Evolutionary conservation across 2,888 invertebrate genomes (phyloP), one percentile per base, ranked within the genome.

Genomic region (Mimas tiliae): DNA sequence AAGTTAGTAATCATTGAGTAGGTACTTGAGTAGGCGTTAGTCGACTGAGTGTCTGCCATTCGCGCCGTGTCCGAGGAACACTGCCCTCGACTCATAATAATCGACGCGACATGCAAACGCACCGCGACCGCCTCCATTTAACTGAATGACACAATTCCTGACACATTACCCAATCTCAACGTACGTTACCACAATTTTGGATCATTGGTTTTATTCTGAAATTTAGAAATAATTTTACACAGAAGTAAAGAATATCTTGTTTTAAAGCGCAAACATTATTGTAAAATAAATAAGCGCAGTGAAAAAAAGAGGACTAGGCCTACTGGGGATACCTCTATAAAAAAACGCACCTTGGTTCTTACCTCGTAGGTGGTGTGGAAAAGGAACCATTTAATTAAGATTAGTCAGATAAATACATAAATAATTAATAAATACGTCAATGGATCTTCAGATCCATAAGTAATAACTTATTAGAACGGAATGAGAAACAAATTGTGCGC

Each of bases 301-400:
- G 27, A 3, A 9, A 19, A 50, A 50, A 50, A 88, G 92, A 93
- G 93, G 93, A 93, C 65, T 93, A 93, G 88, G 93, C 93, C 93
- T 93, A 87, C 69, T 76, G 93, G 93, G 93, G 92, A 93, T 48
- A 93, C 93, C 93, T 93, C 93, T 91, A 75, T 86, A 93, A 92
- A 92, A 93, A 93, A 92, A 77, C 92, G 91, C 90, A 84, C 92
- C 89, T 80, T 51, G 85, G 89, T 89, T 90, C 90, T 88, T 91
- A 91, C 93, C 91, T 88, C 91, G 65, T 63, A 71, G 92, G 93
- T 93, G 91, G 92, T 91, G 93, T 89, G 93, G 93, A 92, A 93
- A 92, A 73, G 79, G 92, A 85, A 84, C 90, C 82, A 12, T 38
- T 38, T 58, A 38, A 21, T 1, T 9, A 19, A 21, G 38, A 7